Conservation (phyloP, 1,140 invertebrate genomes). For the Kradibia gibbosae region DNA sequence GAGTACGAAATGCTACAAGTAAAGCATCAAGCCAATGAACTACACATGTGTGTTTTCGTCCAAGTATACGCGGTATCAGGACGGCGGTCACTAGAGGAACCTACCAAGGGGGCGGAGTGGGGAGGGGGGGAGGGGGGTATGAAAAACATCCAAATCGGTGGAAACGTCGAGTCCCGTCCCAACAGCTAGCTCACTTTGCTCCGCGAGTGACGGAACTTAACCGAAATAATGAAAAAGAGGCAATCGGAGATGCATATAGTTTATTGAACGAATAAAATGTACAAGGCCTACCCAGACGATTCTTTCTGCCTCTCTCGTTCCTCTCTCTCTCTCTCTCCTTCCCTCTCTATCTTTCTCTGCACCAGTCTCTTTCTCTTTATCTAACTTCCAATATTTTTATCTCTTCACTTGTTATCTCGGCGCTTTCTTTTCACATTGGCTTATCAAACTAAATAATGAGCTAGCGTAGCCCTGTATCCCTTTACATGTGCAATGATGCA, state of each 20-base stretch:
- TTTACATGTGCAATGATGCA: too few species aligned
- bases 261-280: slow-evolving; percentile 41
- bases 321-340: not conserved
- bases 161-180: not conserved
- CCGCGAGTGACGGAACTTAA: slow-evolving; percentile 6
- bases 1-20: not conserved
- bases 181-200: slow-evolving; percentile 25
- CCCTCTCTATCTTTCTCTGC: not conserved
- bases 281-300: too few species aligned
- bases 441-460: not conserved
- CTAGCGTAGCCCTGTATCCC: too few species aligned
- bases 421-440: too few species aligned
- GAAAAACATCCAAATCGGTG: slow-evolving; percentile 19
- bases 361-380: too few species aligned
- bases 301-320: not conserved
- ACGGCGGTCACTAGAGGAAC: too few species aligned
- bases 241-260: slow-evolving; percentile 2
- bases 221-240: slow-evolving; percentile 40
- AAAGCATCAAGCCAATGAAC: slow-evolving; percentile 44
- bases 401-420: too few species aligned
- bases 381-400: too few species aligned
- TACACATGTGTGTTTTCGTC: not conserved
- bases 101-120: not conserved
- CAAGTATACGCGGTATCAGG: too few species aligned
- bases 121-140: too few species aligned